Evolutionary conservation across 2,888 invertebrate species (phyloP), one percentile per base, ranked within the genome.

Genomic region (Meganola albula): DNA sequence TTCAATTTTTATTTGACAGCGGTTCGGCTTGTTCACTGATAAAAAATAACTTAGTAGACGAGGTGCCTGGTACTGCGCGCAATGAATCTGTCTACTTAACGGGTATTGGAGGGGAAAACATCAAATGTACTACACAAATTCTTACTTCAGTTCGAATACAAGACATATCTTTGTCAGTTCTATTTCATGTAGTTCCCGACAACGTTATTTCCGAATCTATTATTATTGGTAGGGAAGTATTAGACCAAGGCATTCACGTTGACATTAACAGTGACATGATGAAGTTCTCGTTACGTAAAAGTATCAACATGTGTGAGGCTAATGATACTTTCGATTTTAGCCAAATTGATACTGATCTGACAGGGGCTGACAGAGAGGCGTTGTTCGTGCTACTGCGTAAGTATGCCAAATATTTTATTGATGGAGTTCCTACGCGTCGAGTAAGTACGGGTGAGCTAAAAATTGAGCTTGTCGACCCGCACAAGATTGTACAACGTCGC

Each of bases 11-110:
- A n/a, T 49, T 49, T 34, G 44, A 50, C 26, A 49, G 44, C 12
- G 54, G 54, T 7, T 50, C 53, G 1, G 37, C 48, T 14, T 53
- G 53, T 20, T 57, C 53, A 3, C 26, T 51, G 2, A 2, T 53
- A 1, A 52, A 39, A 28, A 33, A 46, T 26, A 40, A 43, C 10
- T 35, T 43, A 22, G 4, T 1, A 30, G 9, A 12, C 12, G 40
- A 42, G 21, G 29, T 10, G 2, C 10, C 8, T n/a, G 27, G 27
- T 21, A 41, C 48, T 42, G 34, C 29, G 29, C 31, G 37, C 12
- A 46, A 40, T 2, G 10, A 21, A 27, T 12, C 41, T 4, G 44
- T 55, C n/a, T 46, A 37, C 31, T 41, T 54, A n/a, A 31, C 18
- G 7, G 54, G 52, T 12, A 43, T 52, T 12, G 47, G 27, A 1